Evolutionary conservation across 2,113 vertebrate genomes (phyloP), one percentile per base, ranked within the genome.

Genomic region (Poecilia latipinna): DNA sequence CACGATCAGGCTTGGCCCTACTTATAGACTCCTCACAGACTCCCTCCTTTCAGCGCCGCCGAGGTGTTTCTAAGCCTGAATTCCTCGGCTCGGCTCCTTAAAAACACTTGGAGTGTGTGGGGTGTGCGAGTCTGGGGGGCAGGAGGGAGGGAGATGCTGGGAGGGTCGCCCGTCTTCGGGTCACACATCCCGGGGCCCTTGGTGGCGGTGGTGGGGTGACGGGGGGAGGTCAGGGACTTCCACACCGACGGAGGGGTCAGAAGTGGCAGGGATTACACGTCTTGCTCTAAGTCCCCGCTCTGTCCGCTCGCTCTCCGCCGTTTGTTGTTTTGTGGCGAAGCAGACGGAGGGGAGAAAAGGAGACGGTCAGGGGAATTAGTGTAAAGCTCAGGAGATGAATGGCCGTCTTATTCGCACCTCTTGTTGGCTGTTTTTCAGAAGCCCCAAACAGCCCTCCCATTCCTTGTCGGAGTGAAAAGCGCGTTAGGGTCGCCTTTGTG

Each of bases 401-500:
- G 96, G 95, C 93, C 93, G 94, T 95, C 94, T 96, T 95, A 98
- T 97, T 98, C 96, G 95, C 95, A 95, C 74, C 95, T 94, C 97
- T 98, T 97, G 96, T 97, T 95, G 96, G 93, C 93, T 91, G 94
- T 95, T 95, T 97, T 97, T 93, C 81, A 88, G 83, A 51, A 54
- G 83, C 80, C 73, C 65, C 86, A 90, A 92, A 93, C 90, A 93
- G 88, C 91, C 92, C 93, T 94, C 94, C 93, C 88, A 92, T 94
- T 93, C 83, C 96, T 96, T 95, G 97, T 96, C 95, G 90, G 83
- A 93, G 95, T 95, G 96, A 99, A 37, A 97, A 98, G 96, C 93
- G 83, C 94, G 96, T 97, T 97, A 96, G 96, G 91, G 96, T 97
- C 95, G 95, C 95, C 96, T 98, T 97, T 98, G 96, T 94, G 90